Conservation (phyloP, 2,888 invertebrate species). For the Sceliomorpha sp. region DNA sequence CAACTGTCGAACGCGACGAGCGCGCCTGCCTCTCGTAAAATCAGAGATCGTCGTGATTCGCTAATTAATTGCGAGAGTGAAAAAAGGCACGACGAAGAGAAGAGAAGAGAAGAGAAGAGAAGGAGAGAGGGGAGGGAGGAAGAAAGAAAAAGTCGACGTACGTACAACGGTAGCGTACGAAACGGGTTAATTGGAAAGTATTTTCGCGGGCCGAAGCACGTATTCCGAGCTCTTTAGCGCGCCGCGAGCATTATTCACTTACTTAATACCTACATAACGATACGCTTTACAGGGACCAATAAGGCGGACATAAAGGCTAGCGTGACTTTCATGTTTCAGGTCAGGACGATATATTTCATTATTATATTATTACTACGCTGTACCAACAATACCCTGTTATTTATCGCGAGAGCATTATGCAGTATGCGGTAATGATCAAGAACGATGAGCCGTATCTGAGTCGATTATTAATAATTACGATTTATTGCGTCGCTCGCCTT, state of each 20-base stretch:
- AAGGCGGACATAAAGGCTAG: slow-evolving; percentile 67
- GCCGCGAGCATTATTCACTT: slow-evolving; percentile 37
- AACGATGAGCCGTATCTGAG: slow-evolving; percentile 47
- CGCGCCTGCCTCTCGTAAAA: slow-evolving; percentile 14
- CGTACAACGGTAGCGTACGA: slow-evolving; percentile 34
- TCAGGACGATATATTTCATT: slow-evolving; percentile 76
- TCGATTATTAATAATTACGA: slow-evolving; percentile 9
- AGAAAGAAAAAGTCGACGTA: slow-evolving; percentile 27
- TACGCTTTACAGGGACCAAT: slow-evolving; percentile 63
- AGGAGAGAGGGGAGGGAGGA: slow-evolving; percentile 17
- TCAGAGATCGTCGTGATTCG: slow-evolving; percentile 27
- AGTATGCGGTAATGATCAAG: slow-evolving; percentile 31
- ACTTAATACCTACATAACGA: slow-evolving; percentile 27
- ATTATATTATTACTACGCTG: slow-evolving; percentile 72
- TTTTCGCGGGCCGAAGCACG: slow-evolving; percentile 17
- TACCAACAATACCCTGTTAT: slow-evolving; percentile 45
- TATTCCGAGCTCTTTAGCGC: slow-evolving; percentile 13
- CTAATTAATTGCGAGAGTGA: slow-evolving; percentile 37
- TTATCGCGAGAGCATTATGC: slow-evolving; percentile 57
- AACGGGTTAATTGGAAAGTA: slow-evolving; percentile 55
- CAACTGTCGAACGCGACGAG: slow-evolving; percentile 24
- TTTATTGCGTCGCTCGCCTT: slow-evolving; percentile 1
- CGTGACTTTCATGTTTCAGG: slow-evolving; percentile 77
- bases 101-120: slow-evolving; percentile 7
- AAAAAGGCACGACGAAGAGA: slow-evolving; percentile 10